phyloP scores from a whole-genome alignment of 1,140 invertebrate species.

The Tetranychus cinnabarinus region DNA sequence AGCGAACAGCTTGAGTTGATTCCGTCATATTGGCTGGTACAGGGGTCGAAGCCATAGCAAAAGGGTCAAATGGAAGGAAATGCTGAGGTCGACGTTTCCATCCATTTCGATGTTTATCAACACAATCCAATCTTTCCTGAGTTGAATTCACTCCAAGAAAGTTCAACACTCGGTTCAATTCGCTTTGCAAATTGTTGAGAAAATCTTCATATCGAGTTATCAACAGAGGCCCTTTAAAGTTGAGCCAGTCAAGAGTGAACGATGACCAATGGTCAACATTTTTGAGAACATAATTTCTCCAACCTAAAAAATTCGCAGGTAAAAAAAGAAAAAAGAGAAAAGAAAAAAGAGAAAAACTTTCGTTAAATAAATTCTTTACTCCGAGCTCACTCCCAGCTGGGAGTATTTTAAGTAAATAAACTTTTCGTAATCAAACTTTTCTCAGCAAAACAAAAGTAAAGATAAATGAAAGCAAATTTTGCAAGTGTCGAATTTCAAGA shows the following conservation, averaged over 20 bases:
- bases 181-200: constrained; percentile 31
- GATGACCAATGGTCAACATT: constrained; percentile 39
- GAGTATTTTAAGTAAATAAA: background rate
- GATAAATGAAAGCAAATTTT: background rate
- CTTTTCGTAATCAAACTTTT: background rate
- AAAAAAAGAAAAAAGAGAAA: background rate
- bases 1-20: background rate
- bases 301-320: constrained; percentile 26
- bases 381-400: too few species aligned
- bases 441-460: background rate
- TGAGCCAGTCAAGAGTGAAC: constrained; percentile 40
- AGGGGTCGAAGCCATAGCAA: constrained; percentile 12
- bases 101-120: constrained; percentile 28
- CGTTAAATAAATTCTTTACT: background rate
- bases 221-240: constrained; percentile 38
- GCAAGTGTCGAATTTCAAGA: background rate
- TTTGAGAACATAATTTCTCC: constrained; percentile 39
- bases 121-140: constrained; percentile 22
- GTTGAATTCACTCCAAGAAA: background rate
- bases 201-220: constrained; percentile 44
- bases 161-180: constrained; percentile 25
- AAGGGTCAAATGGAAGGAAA: constrained; percentile 38
- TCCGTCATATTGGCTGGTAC: too few species aligned
- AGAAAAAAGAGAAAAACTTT: background rate
- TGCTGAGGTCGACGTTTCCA: constrained; percentile 40